These are phyloP conservation scores for Mixornis gularis DNA, from an alignment of 2,113 vertebrate genomes.

Conservation along the genomic window DNA sequence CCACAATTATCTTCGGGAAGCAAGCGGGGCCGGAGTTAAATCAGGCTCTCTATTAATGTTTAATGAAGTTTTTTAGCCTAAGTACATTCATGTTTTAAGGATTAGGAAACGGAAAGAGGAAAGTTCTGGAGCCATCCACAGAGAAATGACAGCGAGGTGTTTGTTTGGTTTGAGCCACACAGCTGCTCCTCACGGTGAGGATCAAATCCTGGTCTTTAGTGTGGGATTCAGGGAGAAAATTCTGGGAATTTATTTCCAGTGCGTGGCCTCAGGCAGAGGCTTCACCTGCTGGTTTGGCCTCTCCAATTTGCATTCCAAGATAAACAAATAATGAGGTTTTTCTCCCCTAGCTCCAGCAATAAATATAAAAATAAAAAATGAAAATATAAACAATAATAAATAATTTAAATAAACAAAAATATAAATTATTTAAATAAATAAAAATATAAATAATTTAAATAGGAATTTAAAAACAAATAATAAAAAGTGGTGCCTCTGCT, in stretches of 20 bases:
- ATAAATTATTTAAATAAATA: neutral
- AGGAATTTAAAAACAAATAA: no score
- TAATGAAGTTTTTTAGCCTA: slow-evolving; percentile 27
- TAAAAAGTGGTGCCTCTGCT: no score
- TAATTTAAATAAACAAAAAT: no score
- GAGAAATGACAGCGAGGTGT: neutral
- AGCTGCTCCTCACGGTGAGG: fast-evolving
- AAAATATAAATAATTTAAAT: neutral
- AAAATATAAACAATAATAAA: no score
- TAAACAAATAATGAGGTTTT: neutral
- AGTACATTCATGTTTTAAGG: neutral
- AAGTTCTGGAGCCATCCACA: neutral
- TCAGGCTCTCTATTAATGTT: neutral
- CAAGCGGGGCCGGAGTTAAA: neutral
- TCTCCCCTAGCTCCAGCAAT: neutral
- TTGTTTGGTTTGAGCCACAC: neutral
- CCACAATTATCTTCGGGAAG: slow-evolving; percentile 24
- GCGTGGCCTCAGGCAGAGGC: neutral
- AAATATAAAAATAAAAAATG: no score
- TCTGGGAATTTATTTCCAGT: neutral
- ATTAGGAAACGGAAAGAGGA: neutral
- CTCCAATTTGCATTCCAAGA: neutral
- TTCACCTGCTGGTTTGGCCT: neutral
- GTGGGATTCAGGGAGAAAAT: neutral
- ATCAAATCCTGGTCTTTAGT: fast-evolving